These are phyloP conservation scores for Diplazon laetatorius DNA, from an alignment of 2,888 invertebrate species.

Conservation along the genomic window DNA sequence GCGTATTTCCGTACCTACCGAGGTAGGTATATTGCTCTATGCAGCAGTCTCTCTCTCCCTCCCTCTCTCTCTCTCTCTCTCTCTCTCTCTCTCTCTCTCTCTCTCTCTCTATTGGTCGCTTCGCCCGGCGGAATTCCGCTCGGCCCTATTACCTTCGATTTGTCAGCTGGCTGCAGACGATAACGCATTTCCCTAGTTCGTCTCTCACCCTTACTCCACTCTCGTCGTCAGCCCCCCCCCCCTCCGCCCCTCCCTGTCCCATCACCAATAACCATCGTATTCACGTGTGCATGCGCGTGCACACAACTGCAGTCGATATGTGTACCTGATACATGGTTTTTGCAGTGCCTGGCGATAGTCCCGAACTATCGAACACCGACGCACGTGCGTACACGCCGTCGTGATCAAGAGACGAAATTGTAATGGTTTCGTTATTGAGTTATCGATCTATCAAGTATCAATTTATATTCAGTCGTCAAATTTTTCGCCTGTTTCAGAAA, in stretches of 20 bases:
- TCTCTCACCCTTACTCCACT: slow-evolving; percentile 63
- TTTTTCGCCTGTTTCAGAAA: neutral
- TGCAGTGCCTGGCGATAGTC: neutral
- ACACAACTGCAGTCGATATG: neutral
- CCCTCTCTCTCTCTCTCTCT: too few relatives aligned
- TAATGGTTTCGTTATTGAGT: slow-evolving; percentile 74
- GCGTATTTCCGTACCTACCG: slow-evolving; percentile 64
- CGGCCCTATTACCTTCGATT: slow-evolving; percentile 80
- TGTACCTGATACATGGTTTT: slow-evolving; percentile 1
- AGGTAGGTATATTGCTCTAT: slow-evolving; percentile 71
- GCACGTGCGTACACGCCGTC: neutral
- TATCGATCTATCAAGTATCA: slow-evolving; percentile 70
- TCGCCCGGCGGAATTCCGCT: slow-evolving; percentile 75
- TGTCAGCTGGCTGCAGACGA: slow-evolving; percentile 79
- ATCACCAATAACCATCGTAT: slow-evolving; percentile 44
- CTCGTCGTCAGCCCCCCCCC: too few relatives aligned
- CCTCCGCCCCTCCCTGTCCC: too few relatives aligned
- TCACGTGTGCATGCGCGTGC: slow-evolving; percentile 20
- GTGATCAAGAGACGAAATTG: slow-evolving; percentile 56
- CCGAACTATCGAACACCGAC: neutral
- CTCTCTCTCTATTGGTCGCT: too few relatives aligned
- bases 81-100: too few relatives aligned
- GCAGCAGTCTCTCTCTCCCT: slow-evolving; percentile 70
- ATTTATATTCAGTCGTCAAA: slow-evolving; percentile 67
- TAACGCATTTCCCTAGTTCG: slow-evolving; percentile 77